Base-by-base conservation (phyloP, 1,140 invertebrate species). In the Hyposmocoma kahamanoa region DNA sequence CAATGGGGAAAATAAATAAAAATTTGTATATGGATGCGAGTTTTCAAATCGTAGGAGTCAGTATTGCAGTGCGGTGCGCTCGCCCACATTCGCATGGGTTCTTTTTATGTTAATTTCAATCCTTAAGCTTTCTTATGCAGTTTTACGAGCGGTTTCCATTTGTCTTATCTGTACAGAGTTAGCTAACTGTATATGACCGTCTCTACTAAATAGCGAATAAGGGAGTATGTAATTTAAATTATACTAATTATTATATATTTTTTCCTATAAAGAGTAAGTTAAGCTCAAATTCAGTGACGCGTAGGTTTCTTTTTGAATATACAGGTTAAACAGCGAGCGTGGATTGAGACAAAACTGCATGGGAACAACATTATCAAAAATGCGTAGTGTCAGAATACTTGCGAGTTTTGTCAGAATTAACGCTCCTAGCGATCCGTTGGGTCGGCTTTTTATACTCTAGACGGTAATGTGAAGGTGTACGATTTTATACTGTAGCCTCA, bases 171-270 rank as follows among this genome's bases (percentile, higher is more conserved):
- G 72, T 75, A 73, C 67, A 74, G 65, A 63, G n/a, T n/a, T 52
- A 59, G 55, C 56, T 56, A 59, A 50, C 70, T 70, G 56, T 70
- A 65, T 59, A 34, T 28, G 44, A 42, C 61, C 67, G 59, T 54
- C 53, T 56, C 55, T 47, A 56, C 55, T 55, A 32, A 61, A 65
- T 67, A 76, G 72, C 65, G 50, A 60, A 65, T 81, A 75, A 73
- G 73, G 72, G 61, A 74, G 68, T 59, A 66, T 72, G 78, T 84
- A 84, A 84, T 82, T 84, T 82, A 84, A 82, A 82, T 84, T 82
- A 81, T 81, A 84, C 73, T 84, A 80, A 79, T 82, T 78, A 78
- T 74, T 75, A 80, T 78, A 76, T 81, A 75, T 84, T 78, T 72
- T 78, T 75, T 70, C 72, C 71, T 79, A 72, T 79, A 73, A 77